phyloP scores from a whole-genome alignment of 2,797 vertebrate genomes.

The Paramormyrops hopkinsi region DNA sequence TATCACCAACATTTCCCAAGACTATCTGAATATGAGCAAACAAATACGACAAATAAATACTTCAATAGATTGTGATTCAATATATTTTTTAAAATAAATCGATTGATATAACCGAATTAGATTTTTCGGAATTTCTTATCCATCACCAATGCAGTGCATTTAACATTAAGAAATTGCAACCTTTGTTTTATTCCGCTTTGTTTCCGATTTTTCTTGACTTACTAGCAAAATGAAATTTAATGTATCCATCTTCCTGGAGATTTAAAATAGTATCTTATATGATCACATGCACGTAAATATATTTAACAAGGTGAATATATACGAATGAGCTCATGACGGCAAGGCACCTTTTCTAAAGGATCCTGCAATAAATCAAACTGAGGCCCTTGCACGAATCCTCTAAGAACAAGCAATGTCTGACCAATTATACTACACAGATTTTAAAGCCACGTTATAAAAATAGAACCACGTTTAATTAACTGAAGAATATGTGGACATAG shows the following conservation, averaged over 20 bases:
- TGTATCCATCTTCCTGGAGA: neutral
- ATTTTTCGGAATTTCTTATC: neutral
- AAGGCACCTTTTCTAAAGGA: slow-evolving; percentile 30
- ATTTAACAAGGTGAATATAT: slow-evolving; percentile 18
- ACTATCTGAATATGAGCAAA: neutral
- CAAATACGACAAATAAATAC: neutral
- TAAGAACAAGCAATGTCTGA: slow-evolving; percentile 34
- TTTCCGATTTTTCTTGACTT: neutral
- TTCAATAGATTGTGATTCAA: neutral
- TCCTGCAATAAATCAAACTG: slow-evolving; percentile 35
- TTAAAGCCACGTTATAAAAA: slow-evolving; percentile 12
- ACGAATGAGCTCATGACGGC: slow-evolving; percentile 26
- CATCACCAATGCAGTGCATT: neutral
- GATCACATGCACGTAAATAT: neutral
- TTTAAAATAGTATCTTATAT: neutral
- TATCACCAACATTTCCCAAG: slow-evolving; percentile 11
- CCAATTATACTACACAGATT: slow-evolving; percentile 42
- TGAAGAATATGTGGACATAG: neutral
- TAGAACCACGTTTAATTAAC: neutral
- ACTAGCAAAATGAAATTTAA: neutral
- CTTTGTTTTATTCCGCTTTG: neutral
- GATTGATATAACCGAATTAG: neutral
- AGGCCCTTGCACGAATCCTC: slow-evolving; percentile 37
- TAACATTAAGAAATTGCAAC: neutral
- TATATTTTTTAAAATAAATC: neutral